These are phyloP conservation scores for Dunckerocampus dactyliophorus DNA, from an alignment of 2,113 vertebrate species.

Conservation along the genomic window DNA sequence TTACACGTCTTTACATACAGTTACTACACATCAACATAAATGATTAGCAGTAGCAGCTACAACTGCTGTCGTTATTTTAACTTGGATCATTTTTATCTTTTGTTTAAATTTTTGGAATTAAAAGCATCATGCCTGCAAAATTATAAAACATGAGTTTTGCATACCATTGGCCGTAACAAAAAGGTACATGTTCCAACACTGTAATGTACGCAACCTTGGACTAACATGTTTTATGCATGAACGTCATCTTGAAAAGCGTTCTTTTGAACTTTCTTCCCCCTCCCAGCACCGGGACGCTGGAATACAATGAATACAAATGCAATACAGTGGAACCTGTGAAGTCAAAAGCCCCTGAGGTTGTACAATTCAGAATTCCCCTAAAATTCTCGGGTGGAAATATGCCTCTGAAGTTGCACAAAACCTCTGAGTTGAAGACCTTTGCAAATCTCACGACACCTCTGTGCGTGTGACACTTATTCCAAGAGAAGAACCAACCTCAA, in stretches of 20 bases:
- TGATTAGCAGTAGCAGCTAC: too few relatives aligned
- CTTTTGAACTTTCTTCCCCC: neutral
- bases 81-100: too few relatives aligned
- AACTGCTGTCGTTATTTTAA: too few relatives aligned
- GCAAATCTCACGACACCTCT: neutral
- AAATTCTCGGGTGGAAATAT: neutral
- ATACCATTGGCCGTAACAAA: neutral
- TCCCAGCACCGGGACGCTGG: too few relatives aligned
- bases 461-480: neutral
- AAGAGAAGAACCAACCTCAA: neutral
- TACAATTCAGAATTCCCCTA: too few relatives aligned
- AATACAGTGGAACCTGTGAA: too few relatives aligned
- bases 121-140: too few relatives aligned
- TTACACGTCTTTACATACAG: too few relatives aligned
- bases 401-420: neutral
- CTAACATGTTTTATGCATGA: slow-evolving; percentile 1
- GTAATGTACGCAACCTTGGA: neutral
- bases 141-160: neutral
- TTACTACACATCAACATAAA: too few relatives aligned
- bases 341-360: too few relatives aligned
- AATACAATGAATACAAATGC: neutral
- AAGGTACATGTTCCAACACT: neutral
- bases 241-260: neutral
- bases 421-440: neutral
- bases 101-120: neutral